Percentiles rank a stretch among this genome's conserved stretches.
Conservation (phyloP, 1,140 invertebrate species). For the Euglossa dilemma region DNA sequence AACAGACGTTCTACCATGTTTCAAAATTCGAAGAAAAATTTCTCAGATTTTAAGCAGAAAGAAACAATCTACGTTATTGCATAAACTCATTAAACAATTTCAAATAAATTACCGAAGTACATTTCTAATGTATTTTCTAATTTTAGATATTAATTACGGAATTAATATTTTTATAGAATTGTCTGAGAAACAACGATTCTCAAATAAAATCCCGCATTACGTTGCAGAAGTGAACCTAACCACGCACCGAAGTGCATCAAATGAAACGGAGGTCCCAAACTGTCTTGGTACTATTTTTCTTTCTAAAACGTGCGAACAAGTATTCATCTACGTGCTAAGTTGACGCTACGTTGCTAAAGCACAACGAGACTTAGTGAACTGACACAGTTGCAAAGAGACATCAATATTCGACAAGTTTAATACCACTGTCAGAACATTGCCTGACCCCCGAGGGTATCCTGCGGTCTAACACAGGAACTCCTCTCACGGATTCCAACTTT, state of each 20-base stretch:
- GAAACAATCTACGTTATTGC: too few species aligned
- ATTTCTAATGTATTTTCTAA: too few species aligned
- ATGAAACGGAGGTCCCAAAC: not conserved
- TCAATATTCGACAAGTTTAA: slow-evolving; percentile 71
- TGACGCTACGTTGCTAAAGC: slow-evolving; percentile 8
- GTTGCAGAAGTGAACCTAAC: too few species aligned
- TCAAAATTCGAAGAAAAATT: too few species aligned
- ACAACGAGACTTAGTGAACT: slow-evolving; percentile 24
- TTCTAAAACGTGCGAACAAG: not conserved
- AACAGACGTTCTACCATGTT: too few species aligned
- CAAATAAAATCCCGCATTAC: too few species aligned
- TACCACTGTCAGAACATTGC: slow-evolving; percentile 69
- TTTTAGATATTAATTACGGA: too few species aligned
- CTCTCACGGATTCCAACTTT: slow-evolving; percentile 67
- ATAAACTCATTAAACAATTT: too few species aligned
- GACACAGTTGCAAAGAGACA: slow-evolving; percentile 54
- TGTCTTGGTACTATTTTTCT: not conserved
- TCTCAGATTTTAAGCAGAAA: too few species aligned
- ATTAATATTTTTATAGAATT: too few species aligned
- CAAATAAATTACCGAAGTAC: too few species aligned
- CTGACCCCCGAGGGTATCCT: slow-evolving; percentile 41
- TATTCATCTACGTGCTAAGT: not conserved
- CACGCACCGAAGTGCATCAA: not conserved
- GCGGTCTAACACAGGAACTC: slow-evolving; percentile 67
- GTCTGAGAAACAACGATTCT: too few species aligned